Percentiles rank a stretch among this genome's conserved stretches.
Evolutionary conservation across 2,113 vertebrate species (phyloP).

Genomic region (Ophthalmolycus amberensis): DNA sequence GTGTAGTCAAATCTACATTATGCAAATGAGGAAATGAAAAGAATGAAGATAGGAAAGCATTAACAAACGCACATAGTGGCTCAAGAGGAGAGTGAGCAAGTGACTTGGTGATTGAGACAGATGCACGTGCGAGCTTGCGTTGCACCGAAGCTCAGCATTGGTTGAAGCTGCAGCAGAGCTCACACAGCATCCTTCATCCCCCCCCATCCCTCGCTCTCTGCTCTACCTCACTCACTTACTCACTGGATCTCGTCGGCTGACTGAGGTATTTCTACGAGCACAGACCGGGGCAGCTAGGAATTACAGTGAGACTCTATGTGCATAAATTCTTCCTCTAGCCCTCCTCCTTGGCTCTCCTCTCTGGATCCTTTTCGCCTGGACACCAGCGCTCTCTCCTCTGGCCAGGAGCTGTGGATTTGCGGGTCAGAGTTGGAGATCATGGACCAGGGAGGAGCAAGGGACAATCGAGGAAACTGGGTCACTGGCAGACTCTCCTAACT

Average conservation of each 20-base stretch:
- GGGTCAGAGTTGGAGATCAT: slow-evolving; percentile 57
- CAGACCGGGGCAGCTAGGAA: slow-evolving; percentile 46
- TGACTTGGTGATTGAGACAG: slow-evolving; percentile 66
- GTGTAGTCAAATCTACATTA: background rate
- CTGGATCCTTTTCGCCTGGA: slow-evolving; percentile 44
- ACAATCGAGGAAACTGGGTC: slow-evolving; percentile 67
- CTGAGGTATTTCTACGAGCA: slow-evolving; percentile 65
- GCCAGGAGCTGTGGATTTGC: slow-evolving; percentile 45
- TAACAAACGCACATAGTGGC: slow-evolving; percentile 26
- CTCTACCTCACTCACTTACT: slow-evolving; percentile 65
- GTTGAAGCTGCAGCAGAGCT: slow-evolving; percentile 84
- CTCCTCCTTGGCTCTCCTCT: slow-evolving; percentile 24
- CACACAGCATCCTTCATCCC: slow-evolving; percentile 76
- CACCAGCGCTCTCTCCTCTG: slow-evolving; percentile 10
- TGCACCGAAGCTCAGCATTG: slow-evolving; percentile 63
- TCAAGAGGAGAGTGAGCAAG: slow-evolving; percentile 63
- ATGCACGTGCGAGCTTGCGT: slow-evolving; percentile 83
- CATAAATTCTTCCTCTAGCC: slow-evolving; percentile 33
- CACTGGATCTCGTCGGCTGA: slow-evolving; percentile 66
- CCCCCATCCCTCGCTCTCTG: slow-evolving; percentile 55
- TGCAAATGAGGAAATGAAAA: slow-evolving; percentile 37
- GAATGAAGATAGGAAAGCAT: slow-evolving; percentile 14
- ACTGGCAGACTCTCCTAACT: slow-evolving; percentile 73
- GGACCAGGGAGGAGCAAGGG: slow-evolving; percentile 56
- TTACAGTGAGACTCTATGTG: slow-evolving; percentile 45